Evolutionary conservation across 1,140 invertebrate species (phyloP), one percentile per base, ranked within the genome.

Genomic region (Bombus sibiricus): DNA sequence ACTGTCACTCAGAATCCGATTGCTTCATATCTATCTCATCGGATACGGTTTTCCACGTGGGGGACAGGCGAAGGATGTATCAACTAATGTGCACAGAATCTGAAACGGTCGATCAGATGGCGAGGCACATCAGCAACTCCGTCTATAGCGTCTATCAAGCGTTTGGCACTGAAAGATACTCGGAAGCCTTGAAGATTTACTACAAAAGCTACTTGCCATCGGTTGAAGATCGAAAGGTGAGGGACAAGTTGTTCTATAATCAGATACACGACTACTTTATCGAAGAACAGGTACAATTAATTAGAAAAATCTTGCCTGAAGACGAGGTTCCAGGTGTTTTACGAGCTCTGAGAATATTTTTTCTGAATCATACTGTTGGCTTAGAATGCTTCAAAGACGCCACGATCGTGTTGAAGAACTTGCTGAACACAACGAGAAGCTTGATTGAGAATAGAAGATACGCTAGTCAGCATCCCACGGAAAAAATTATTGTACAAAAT

Each of bases 171-270:
- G 32, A 81, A 5, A 85, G 85, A 22, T 92, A 91, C 34, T 5
- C 15, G 4, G n/a, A 12, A 28, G 73, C 71, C 12, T 82, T 94
- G n/a, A 89, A 77, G 41, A 32, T 47, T 39, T 94, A 92, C 53
- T 94, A 93, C 72, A 83, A 64, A 12, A 92, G 90, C 12, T 95
- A 94, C 82, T 89, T 91, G 89, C 92, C 92, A 43, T 32, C 74
- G 18, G 32, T 2, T 3, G 12, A 28, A 25, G 59, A 12, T 2
- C 0, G 22, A 9, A 37, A 34, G 83, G 79, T 28, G 5, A 32
- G 32, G 2, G 39, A 78, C 18, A 92, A 91, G 72, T 39, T 69
- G 34, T 68, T 91, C 28, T 34, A 76, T 28, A 72, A 78, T 32
- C 41, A 66, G 10, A 85, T 94, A 66, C 93, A 94, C 53, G 53